Evolutionary conservation across 2,888 invertebrate species (phyloP), one percentile per base, ranked within the genome.

Genomic region (Selenia dentaria): DNA sequence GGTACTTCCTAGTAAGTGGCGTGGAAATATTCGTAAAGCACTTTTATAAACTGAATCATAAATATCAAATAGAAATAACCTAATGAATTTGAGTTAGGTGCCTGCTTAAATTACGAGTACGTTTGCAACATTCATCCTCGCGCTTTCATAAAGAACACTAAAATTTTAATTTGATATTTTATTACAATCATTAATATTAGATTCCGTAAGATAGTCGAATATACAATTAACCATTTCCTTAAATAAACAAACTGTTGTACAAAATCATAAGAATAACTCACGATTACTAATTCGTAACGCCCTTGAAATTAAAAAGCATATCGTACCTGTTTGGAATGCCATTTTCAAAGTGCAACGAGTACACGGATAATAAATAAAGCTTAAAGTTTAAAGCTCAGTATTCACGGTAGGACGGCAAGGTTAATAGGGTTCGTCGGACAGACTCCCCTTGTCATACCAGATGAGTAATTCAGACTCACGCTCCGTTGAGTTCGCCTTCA

Each of bases 331-430:
- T 41, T 20, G 33, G 28, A 48, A 51, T 42, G 46, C 35, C 46
- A 35, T 35, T 51, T 42, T 24, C 37, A 27, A 51, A 31, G 26
- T 29, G 44, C 51, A 59, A 43, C 63, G 44, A 47, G 57, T n/a
- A n/a, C 41, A 49, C 43, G 47, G 52, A 56, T 54, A 62, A 62
- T 62, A 62, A 69, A 66, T 58, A 62, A 61, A 57, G 45, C 59
- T 35, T 35, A 12, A 14, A 35, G 16, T 16, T 16, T 24, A 39
- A 51, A 62, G 57, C 16, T 26, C 25, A 41, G 51, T 50, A 67
- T 70, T 68, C 64, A 66, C 54, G 63, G 44, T 72, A 75, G 70
- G 64, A 53, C 65, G 63, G 32, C 69, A 62, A 72, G 65, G 60
- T 62, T 62, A 51, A 48, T 42, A 20, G 38, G 47, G 51, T 50